phyloP scores from a whole-genome alignment of 2,888 invertebrate genomes.

The Patella caerulea region DNA sequence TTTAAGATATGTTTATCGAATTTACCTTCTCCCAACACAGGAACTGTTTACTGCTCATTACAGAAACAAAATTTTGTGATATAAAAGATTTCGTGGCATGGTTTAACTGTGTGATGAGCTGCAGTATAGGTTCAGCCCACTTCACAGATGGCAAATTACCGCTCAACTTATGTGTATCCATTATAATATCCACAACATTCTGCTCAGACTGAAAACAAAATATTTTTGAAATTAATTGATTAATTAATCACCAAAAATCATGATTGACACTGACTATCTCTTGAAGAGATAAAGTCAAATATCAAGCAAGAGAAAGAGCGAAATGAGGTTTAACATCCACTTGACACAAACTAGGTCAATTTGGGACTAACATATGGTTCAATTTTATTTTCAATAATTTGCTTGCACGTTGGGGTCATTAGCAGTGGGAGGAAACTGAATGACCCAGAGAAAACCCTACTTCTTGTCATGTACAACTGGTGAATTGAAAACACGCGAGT shows the following conservation, averaged over 20 bases:
- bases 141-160: slow-evolving; percentile 84
- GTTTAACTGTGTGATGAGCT: slow-evolving; percentile 83
- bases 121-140: slow-evolving; percentile 87
- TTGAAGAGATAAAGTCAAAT: too few species aligned
- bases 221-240: neutral
- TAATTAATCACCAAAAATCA: neutral
- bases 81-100: slow-evolving; percentile 86
- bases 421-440: too few species aligned
- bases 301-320: too few species aligned
- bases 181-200: slow-evolving; percentile 85
- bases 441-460: too few species aligned
- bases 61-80: slow-evolving; percentile 83
- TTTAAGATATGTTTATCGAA: too few species aligned
- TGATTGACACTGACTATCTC: neutral
- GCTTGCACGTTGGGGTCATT: too few species aligned
- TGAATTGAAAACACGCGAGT: too few species aligned
- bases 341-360: too few species aligned
- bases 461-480: too few species aligned
- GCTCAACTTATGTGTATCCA: slow-evolving; percentile 86
- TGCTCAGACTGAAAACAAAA: slow-evolving; percentile 77
- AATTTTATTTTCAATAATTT: too few species aligned
- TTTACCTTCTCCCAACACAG: slow-evolving; percentile 77
- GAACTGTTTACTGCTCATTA: slow-evolving; percentile 81
- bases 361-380: too few species aligned
- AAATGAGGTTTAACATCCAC: too few species aligned